phyloP scores from a whole-genome alignment of 2,113 vertebrate species.

The Pelecanoides urinatrix region DNA sequence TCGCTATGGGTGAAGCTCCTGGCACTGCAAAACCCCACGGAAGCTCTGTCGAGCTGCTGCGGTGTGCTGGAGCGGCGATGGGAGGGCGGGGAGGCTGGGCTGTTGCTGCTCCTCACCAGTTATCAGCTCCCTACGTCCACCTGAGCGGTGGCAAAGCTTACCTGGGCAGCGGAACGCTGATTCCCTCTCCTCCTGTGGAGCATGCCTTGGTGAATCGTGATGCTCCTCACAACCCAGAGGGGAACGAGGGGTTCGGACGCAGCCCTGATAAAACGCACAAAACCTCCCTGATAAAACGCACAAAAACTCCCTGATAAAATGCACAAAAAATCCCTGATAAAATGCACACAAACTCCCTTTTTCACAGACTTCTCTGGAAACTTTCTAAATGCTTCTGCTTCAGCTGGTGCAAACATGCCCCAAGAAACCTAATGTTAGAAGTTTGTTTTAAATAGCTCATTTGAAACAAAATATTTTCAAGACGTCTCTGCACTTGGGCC shows the following conservation, averaged over 20 bases:
- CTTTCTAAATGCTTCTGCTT: not conserved
- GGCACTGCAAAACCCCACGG: fast-evolving
- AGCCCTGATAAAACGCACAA: not conserved
- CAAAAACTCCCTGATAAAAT: not conserved
- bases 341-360: not conserved
- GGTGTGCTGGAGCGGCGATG: fast-evolving
- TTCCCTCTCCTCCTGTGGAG: fast-evolving
- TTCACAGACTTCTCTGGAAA: not conserved
- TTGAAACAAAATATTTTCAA: not conserved
- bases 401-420: not conserved
- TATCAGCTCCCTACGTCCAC: not conserved
- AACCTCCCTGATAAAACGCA: not conserved
- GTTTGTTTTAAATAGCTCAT: not conserved
- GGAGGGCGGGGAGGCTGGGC: not conserved
- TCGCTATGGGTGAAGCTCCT: fast-evolving
- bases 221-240: not conserved
- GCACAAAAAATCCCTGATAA: not conserved
- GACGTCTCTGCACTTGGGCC: not conserved
- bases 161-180: not conserved
- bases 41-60: fast-evolving
- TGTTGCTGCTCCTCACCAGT: not conserved
- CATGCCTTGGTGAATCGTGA: fast-evolving
- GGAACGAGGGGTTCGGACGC: not conserved
- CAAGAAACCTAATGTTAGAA: not conserved
- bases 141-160: not conserved